Evolutionary conservation across 1,140 invertebrate species (phyloP), one percentile per base, ranked within the genome.

Genomic region (Trichonephila clavipes): DNA sequence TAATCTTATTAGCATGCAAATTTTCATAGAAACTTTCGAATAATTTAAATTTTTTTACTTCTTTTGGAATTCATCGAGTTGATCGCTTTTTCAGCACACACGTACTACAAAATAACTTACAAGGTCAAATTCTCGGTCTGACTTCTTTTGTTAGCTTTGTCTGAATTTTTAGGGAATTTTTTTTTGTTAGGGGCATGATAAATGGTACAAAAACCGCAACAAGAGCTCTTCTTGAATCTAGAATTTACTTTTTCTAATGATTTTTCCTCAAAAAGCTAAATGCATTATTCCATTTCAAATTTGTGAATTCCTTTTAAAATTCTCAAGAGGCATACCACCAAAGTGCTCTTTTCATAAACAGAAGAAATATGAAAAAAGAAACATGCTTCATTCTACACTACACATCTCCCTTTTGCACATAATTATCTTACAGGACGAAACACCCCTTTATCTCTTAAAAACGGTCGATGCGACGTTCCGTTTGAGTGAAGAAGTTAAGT

Each of bases 351-450:
- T n/a, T 12, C 82, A 24, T 21, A 51, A 82, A 44, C 18, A 8
- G 5, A 10, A 51, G 7, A 14, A 66, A 19, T n/a, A 8, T 21
- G 0, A 66, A 66, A 64, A 3, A 83, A 51, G 51, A 58, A n/a
- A n/a, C 44, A 58, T n/a, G 82, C 10, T 58, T 21, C 51, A 58
- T 6, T 77, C 19, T 12, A 59, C 21, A 5, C 51, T 14, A 83
- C 24, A 14, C 44, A 51, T 83, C 51, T 83, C 34, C 72, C 19
- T 82, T 51, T 82, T 44, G 16, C 44, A 7, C 18, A 7, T 83
- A 58, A 83, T 85, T 85, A 85, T 85, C 21, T 85, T 85, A 85
- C 28, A 77, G 18, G 28, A 28, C 34, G 34, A 58, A 59, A 10
- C 51, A 12, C 82, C 58, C 21, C 51, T 85, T 34, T n/a, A n/a